A percentile compares a stretch with the other conserved stretches of the same genome.
Conservation (phyloP, 2,888 invertebrate genomes). For the Melanotus villosus region DNA sequence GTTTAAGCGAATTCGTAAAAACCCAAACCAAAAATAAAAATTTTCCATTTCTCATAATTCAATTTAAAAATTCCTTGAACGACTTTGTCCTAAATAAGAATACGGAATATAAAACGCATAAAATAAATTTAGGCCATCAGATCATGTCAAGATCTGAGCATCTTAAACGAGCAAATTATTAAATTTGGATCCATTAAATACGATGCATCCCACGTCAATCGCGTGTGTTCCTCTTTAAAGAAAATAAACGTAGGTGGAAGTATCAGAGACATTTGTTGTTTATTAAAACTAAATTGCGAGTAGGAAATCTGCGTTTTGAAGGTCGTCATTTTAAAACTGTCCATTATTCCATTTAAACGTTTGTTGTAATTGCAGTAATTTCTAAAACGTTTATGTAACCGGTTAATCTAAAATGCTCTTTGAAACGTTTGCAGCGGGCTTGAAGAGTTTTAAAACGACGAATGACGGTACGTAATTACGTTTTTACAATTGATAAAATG, state of each 20-base stretch:
- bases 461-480: not conserved
- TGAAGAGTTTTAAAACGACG: not conserved
- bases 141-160: not conserved
- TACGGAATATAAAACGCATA: conserved; percentile 5
- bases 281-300: conserved; percentile 4
- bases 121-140: conserved; percentile 31
- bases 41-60: not conserved
- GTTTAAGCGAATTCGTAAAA: too few species aligned
- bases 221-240: not conserved
- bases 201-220: conserved; percentile 4
- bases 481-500: not conserved
- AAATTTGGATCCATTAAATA: conserved; percentile 18
- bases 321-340: conserved; percentile 11
- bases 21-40: too few species aligned
- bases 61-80: conserved; percentile 4
- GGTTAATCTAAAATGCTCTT: not conserved
- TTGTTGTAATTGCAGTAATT: conserved; percentile 12
- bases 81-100: conserved; percentile 4
- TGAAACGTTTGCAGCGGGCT: too few species aligned
- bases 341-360: conserved; percentile 21
- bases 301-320: conserved; percentile 17
- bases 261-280: not conserved
- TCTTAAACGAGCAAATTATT: conserved; percentile 15
- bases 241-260: not conserved
- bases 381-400: conserved; percentile 16